phyloP scores from a whole-genome alignment of 2,888 invertebrate genomes.

The Tolmerus cingulatus region DNA sequence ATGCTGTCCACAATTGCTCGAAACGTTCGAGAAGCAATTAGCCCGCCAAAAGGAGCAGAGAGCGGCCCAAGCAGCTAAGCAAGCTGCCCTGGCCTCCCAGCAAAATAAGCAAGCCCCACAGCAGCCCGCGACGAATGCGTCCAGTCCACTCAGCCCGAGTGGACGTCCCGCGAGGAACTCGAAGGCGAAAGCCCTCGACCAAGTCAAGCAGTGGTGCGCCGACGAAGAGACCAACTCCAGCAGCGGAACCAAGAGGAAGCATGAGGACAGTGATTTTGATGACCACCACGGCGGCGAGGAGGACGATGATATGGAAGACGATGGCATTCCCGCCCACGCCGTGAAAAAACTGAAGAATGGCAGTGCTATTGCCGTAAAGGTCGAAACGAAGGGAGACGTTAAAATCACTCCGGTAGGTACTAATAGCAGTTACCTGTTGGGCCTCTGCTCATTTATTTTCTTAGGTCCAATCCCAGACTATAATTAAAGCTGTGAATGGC shows the following conservation, averaged over 20 bases:
- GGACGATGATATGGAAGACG: slow-evolving; percentile 67
- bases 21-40: slow-evolving; percentile 81
- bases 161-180: slow-evolving; percentile 71
- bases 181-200: slow-evolving; percentile 81
- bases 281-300: slow-evolving; percentile 60
- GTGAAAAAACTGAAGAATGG: slow-evolving; percentile 65
- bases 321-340: slow-evolving; percentile 65
- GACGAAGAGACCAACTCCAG: slow-evolving; percentile 64
- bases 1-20: slow-evolving; percentile 78
- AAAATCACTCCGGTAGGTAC: slow-evolving; percentile 47
- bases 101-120: slow-evolving; percentile 52
- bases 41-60: slow-evolving; percentile 79
- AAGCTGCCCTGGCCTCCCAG: slow-evolving; percentile 49
- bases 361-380: slow-evolving; percentile 52
- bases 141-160: slow-evolving; percentile 60
- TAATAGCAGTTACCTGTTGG: background rate
- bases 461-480: background rate
- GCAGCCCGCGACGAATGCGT: slow-evolving; percentile 57
- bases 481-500: slow-evolving; percentile 57
- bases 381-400: slow-evolving; percentile 57
- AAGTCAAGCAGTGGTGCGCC: slow-evolving; percentile 86
- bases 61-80: slow-evolving; percentile 65
- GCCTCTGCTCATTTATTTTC: background rate
- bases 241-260: slow-evolving; percentile 61
- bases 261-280: slow-evolving; percentile 66